phyloP scores from a whole-genome alignment of 2,888 invertebrate species.

The Temnothorax rugatulus region DNA sequence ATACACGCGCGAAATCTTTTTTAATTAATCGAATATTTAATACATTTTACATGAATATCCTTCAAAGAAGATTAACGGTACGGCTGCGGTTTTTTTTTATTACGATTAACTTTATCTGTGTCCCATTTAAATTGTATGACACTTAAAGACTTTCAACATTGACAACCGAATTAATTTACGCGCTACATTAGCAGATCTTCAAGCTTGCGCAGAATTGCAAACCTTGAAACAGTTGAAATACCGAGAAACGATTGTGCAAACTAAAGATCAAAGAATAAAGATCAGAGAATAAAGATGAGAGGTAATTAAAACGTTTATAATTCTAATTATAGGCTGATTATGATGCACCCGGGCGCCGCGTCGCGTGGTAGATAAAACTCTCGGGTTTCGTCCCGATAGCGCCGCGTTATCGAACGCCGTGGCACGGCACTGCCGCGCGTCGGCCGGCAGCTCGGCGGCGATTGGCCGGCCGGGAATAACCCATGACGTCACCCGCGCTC shows the following conservation, averaged over 20 bases:
- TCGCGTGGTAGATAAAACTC: background rate
- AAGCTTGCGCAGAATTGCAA: background rate
- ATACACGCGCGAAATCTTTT: background rate
- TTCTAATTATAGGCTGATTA: constrained; percentile 8
- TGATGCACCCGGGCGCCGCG: constrained; percentile 5
- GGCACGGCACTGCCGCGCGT: constrained; percentile 33
- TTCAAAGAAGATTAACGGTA: background rate
- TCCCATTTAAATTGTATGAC: background rate
- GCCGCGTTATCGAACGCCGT: constrained; percentile 46
- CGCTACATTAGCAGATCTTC: background rate
- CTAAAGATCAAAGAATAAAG: background rate
- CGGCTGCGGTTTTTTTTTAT: background rate
- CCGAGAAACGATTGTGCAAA: background rate
- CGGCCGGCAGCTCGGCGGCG: constrained; percentile 25
- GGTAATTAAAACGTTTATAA: constrained; percentile 18
- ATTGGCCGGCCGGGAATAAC: constrained; percentile 74
- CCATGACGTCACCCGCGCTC: constrained; percentile 74
- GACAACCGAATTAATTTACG: background rate
- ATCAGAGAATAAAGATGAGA: background rate
- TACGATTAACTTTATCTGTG: background rate
- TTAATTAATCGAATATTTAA: background rate
- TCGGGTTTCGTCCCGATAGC: constrained; percentile 11
- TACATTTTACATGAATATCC: background rate
- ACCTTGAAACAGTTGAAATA: background rate
- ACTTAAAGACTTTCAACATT: background rate